Evolutionary conservation across 2,888 invertebrate genomes (phyloP).

Genomic region (Noctua janthe): DNA sequence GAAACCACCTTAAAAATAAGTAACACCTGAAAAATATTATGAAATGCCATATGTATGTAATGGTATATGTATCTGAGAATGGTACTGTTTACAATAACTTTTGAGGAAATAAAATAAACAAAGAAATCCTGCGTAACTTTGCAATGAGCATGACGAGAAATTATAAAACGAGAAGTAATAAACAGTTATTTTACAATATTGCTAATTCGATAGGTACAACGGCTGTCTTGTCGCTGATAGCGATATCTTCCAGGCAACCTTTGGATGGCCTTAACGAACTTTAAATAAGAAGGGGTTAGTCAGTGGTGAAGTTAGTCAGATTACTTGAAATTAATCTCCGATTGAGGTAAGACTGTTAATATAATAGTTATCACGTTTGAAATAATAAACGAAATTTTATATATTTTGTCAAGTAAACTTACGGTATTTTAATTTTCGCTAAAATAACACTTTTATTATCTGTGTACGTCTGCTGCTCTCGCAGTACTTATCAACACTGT

Average conservation of each 20-base stretch:
- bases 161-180: background rate
- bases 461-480: background rate
- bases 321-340: background rate
- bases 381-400: background rate
- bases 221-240: too few species aligned
- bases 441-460: background rate
- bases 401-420: background rate
- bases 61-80: background rate
- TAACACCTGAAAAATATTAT: background rate
- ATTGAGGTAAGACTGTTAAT: background rate
- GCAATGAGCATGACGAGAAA: background rate
- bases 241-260: too few species aligned
- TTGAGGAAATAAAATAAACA: background rate
- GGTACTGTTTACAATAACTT: background rate
- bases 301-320: background rate
- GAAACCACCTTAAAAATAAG: background rate
- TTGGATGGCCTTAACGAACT: background rate
- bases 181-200: background rate
- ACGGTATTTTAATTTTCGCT: background rate
- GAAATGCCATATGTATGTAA: background rate
- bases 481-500: slow-evolving; percentile 18
- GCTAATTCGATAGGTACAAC: too few species aligned
- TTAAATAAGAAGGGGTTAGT: background rate
- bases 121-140: background rate
- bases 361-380: background rate